Percentiles rank a stretch among this genome's conserved stretches.
phyloP scores from a whole-genome alignment of 1,140 invertebrate species.

The Stegodyphus mimosarum region DNA sequence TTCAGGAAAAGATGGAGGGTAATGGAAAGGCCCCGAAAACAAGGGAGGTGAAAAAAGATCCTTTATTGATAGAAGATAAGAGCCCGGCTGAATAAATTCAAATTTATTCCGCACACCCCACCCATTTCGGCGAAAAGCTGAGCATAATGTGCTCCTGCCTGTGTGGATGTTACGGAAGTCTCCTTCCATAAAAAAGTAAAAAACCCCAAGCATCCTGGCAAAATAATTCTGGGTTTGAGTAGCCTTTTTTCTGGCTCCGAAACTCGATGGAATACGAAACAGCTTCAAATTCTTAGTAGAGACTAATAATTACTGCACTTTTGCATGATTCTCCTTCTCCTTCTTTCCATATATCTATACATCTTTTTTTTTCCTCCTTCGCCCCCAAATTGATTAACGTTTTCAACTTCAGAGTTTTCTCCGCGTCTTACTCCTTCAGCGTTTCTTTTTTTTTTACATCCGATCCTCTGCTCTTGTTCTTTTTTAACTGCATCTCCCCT shows the following conservation, averaged over 20 bases:
- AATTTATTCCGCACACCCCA: constrained; percentile 54
- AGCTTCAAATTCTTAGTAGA: constrained; percentile 40
- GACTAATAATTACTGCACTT: constrained; percentile 49
- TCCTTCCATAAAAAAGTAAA: constrained; percentile 27
- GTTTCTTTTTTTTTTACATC: constrained; percentile 26
- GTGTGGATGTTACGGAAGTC: constrained; percentile 32
- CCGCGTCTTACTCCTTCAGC: constrained; percentile 9
- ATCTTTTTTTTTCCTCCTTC: constrained; percentile 3
- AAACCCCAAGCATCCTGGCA: constrained; percentile 42
- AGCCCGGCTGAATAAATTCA: constrained; percentile 55
- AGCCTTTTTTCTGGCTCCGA: constrained; percentile 28
- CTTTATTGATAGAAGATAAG: constrained; percentile 55
- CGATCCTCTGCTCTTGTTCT: not conserved
- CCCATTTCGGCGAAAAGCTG: constrained; percentile 41
- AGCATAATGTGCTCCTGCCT: constrained; percentile 53
- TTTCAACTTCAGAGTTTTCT: constrained; percentile 44
- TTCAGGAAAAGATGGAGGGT: constrained; percentile 8
- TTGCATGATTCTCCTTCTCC: constrained; percentile 47
- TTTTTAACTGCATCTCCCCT: not conserved
- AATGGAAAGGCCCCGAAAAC: constrained; percentile 26
- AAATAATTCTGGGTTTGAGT: constrained; percentile 57
- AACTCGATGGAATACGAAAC: constrained; percentile 23
- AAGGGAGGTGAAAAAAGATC: constrained; percentile 14
- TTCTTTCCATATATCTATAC: constrained; percentile 32
- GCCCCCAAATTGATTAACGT: constrained; percentile 56